Conservation (phyloP, 2,888 invertebrate species). For the Pollenia griseotomentosa region DNA sequence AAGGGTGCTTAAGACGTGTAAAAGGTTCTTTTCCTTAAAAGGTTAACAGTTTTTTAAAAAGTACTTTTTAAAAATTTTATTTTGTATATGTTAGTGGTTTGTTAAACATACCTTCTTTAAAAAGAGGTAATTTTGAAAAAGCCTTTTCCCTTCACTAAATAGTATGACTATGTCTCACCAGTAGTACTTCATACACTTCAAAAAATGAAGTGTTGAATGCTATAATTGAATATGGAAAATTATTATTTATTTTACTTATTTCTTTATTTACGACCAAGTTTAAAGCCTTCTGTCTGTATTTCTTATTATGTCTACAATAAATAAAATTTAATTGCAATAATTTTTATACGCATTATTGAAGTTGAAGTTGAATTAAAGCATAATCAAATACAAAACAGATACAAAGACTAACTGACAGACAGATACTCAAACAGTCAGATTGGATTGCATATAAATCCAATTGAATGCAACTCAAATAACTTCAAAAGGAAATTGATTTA, state of each 20-base stretch:
- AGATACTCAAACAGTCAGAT: neutral
- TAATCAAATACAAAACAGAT: slow-evolving; percentile 4
- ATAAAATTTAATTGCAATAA: slow-evolving; percentile 44
- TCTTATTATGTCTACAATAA: slow-evolving; percentile 11
- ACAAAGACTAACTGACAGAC: slow-evolving; percentile 7
- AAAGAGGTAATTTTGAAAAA: neutral
- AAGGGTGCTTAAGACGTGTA: too few relatives aligned
- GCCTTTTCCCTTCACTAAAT: neutral
- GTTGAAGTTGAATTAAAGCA: slow-evolving; percentile 22
- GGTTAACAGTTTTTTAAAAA: too few relatives aligned
- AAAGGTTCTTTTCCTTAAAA: too few relatives aligned
- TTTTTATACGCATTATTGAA: slow-evolving; percentile 36
- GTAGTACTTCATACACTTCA: neutral
- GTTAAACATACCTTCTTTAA: too few relatives aligned
- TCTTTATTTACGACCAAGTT: neutral
- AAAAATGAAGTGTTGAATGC: slow-evolving; percentile 27
- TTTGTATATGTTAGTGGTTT: too few relatives aligned
- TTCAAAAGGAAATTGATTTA: slow-evolving; percentile 49
- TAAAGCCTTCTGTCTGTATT: slow-evolving; percentile 5
- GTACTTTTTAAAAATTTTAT: too few relatives aligned
- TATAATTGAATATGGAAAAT: slow-evolving; percentile 40
- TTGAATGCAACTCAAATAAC: slow-evolving; percentile 14
- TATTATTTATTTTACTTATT: slow-evolving; percentile 33
- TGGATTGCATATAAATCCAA: slow-evolving; percentile 8
- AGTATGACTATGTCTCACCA: neutral